Evolutionary conservation across 2,113 vertebrate species (phyloP).

Genomic region (Otis tarda): DNA sequence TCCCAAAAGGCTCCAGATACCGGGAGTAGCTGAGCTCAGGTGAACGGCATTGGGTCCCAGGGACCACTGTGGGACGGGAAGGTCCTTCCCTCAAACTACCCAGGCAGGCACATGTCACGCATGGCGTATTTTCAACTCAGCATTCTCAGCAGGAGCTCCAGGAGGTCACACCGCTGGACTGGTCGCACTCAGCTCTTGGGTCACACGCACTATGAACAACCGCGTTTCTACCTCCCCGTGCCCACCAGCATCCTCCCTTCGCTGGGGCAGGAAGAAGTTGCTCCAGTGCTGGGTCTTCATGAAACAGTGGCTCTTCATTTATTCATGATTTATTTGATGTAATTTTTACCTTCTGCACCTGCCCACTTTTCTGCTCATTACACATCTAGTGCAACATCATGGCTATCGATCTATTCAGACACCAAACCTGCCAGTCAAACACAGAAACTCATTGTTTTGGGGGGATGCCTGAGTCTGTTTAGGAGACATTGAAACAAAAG

Average conservation of each 20-base stretch:
- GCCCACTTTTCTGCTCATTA: not conserved
- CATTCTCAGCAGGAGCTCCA: not conserved
- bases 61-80: rapidly evolving
- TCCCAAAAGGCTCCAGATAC: not conserved
- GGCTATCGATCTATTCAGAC: not conserved
- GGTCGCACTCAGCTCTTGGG: too few species aligned
- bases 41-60: not conserved
- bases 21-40: not conserved
- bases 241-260: not conserved
- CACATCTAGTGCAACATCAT: too few species aligned
- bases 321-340: not conserved
- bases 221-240: rapidly evolving
- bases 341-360: not conserved
- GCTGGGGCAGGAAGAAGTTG: not conserved
- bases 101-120: not conserved
- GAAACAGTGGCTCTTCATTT: not conserved
- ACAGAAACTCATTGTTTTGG: not conserved
- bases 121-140: not conserved
- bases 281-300: not conserved
- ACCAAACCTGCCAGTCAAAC: not conserved
- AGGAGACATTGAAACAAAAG: not conserved
- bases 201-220: not conserved
- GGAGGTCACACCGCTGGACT: not conserved
- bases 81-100: not conserved
- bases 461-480: not conserved